phyloP scores from a whole-genome alignment of 2,888 invertebrate species.

The Lymantria dispar region DNA sequence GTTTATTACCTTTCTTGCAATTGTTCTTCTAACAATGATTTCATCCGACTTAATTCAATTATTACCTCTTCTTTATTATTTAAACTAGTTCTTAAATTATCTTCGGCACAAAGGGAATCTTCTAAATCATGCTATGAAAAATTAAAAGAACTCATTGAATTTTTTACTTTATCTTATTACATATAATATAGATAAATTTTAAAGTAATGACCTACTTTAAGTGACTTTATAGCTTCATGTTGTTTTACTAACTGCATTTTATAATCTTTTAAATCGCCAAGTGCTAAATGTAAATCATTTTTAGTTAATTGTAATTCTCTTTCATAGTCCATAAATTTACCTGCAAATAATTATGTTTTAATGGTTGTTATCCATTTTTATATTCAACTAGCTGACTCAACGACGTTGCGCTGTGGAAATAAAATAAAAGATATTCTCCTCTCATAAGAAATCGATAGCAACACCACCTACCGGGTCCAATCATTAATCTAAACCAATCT shows the following conservation, averaged over 20 bases:
- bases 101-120: constrained; percentile 39
- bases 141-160: background rate
- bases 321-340: constrained; percentile 19
- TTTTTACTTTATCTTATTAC: background rate
- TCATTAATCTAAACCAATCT: too few relatives aligned
- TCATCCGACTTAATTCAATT: constrained; percentile 51
- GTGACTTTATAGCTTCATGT: constrained; percentile 43
- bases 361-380: background rate
- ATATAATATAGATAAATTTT: background rate
- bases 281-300: constrained; percentile 41
- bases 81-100: constrained; percentile 44
- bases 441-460: too few relatives aligned
- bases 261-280: constrained; percentile 47
- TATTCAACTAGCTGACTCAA: too few relatives aligned
- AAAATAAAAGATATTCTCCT: too few relatives aligned
- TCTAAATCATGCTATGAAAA: constrained; percentile 46
- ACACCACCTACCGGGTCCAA: too few relatives aligned
- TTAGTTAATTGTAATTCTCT: constrained; percentile 37
- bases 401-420: too few relatives aligned
- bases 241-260: constrained; percentile 42
- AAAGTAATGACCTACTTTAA: constrained; percentile 43
- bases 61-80: constrained; percentile 52
- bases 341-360: constrained; percentile 26
- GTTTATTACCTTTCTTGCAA: constrained; percentile 49
- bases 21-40: constrained; percentile 45